Base-by-base conservation (phyloP, 2,888 invertebrate genomes). In the Pollenia angustigena region DNA sequence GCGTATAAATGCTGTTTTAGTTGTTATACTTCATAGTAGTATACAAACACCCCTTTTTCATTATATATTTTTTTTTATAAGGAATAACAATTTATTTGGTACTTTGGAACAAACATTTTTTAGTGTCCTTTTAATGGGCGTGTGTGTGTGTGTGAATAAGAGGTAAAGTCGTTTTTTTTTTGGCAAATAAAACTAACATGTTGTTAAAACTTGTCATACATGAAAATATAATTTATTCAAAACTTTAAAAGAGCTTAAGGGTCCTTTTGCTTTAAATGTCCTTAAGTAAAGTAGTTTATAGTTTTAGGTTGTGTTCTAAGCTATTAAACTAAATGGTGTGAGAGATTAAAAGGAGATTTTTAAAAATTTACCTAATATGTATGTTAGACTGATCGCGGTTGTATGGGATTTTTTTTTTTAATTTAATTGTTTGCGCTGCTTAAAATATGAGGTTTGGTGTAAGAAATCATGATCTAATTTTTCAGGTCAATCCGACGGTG, bases 191-290 rank as follows among this genome's bases (percentile, higher is more conserved):
- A 42, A 68, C 14, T 52, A 32, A 32, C 62, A 54, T 60, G 12
- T 4, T 52, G 32, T 60, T 44, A 68, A 58, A 52, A 52, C 9
- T 60, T 52, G 68, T 68, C 60, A 52, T 60, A 69, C 58, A 69
- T 69, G 44, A 50, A 58, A 58, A 60, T 52, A 48, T 76, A 69
- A 82, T 76, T 69, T 82, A 76, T 82, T 48, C 46, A 56, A 48
- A 56, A 60, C 40, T 16, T 64, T 11, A 16, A 54, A 32, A 32
- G 32, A 32, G 12, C 14, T 69, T 10, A 69, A 69, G 69, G 16
- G 68, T 69, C 12, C 16, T 44, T 52, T 60, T 44, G 16, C 4
- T 12, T 52, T n/a, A 44, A 75, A 16, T 4, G 18, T 16, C 52
- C 23, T 46, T 75, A 14, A 48, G 58, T 4, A n/a, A 58, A 44